Conservation (phyloP, 2,888 invertebrate genomes). For the Lasioglossum leucozonium region DNA sequence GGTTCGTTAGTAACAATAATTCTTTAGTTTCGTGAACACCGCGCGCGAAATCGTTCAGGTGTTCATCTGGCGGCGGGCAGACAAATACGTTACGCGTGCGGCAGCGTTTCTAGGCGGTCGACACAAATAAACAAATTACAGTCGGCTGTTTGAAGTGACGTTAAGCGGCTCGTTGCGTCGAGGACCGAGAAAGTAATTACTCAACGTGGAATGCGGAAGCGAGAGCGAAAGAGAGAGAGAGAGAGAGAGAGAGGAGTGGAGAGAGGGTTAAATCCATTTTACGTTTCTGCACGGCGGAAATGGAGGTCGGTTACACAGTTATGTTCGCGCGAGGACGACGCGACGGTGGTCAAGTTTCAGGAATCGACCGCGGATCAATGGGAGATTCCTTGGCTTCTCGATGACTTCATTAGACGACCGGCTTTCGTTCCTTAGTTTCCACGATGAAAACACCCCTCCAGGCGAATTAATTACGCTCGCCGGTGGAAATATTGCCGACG, state of each 20-base stretch:
- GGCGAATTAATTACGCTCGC: constrained; percentile 38
- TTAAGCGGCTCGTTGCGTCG: constrained; percentile 28
- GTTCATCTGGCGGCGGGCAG: not conserved
- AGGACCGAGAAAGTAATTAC: constrained; percentile 41
- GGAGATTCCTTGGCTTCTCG: constrained; percentile 14
- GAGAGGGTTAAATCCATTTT: constrained; percentile 6
- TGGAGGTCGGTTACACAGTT: constrained; percentile 15
- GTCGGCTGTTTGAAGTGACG: constrained; percentile 22
- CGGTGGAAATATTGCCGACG: constrained; percentile 9
- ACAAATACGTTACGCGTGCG: not conserved
- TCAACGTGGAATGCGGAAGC: not conserved
- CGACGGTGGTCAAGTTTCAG: constrained; percentile 16
- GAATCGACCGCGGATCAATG: constrained; percentile 6
- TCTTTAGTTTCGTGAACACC: not conserved
- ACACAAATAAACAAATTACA: constrained; percentile 13
- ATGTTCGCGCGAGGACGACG: not conserved
- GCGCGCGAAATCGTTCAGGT: not conserved
- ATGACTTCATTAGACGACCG: constrained; percentile 3
- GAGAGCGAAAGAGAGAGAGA: not conserved
- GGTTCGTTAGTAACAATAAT: not conserved
- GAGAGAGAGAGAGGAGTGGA: not conserved
- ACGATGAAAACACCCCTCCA: constrained; percentile 14
- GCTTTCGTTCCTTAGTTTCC: constrained; percentile 6
- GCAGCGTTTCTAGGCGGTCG: not conserved
- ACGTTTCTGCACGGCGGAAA: constrained; percentile 9